A percentile compares a stretch with the other conserved stretches of the same genome.
These are phyloP conservation scores for Agriopis marginaria DNA, from an alignment of 2,888 invertebrate species.

Conservation along the genomic window DNA sequence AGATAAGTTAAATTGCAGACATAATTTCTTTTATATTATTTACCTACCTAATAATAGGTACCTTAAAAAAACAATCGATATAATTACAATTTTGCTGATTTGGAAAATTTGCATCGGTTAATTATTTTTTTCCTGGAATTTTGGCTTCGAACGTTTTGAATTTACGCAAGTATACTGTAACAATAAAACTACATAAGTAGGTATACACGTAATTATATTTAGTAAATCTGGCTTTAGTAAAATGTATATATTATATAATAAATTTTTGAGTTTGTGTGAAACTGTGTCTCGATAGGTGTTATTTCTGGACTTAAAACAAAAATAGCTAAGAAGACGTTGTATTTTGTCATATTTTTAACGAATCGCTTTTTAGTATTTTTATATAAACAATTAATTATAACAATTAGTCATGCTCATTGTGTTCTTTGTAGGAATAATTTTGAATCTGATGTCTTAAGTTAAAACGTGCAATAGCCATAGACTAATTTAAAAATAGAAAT, in stretches of 20 bases:
- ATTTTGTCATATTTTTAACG: constrained; percentile 10
- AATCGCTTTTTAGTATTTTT: constrained; percentile 20
- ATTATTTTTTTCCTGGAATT: no score
- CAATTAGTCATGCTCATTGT: constrained; percentile 35
- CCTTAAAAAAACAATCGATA: no score
- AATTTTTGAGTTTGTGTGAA: constrained; percentile 54
- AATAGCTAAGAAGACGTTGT: neutral
- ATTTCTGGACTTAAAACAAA: constrained; percentile 4
- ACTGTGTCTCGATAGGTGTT: constrained; percentile 18
- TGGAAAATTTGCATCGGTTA: no score
- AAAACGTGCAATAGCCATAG: constrained; percentile 57
- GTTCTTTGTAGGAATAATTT: constrained; percentile 26
- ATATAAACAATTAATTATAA: constrained; percentile 4
- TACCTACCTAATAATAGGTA: no score
- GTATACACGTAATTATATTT: neutral
- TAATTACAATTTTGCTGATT: no score
- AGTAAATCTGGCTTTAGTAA: constrained; percentile 15
- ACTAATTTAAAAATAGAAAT: constrained; percentile 30
- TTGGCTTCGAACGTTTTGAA: no score
- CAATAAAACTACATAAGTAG: neutral
- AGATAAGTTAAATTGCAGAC: no score
- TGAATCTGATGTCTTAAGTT: constrained; percentile 42
- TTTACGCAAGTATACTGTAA: no score
- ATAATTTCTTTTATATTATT: no score
- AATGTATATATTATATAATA: constrained; percentile 41